Evolutionary conservation across 2,888 invertebrate genomes (phyloP), one percentile per base, ranked within the genome.

Genomic region (Lasioglossum villosulum): DNA sequence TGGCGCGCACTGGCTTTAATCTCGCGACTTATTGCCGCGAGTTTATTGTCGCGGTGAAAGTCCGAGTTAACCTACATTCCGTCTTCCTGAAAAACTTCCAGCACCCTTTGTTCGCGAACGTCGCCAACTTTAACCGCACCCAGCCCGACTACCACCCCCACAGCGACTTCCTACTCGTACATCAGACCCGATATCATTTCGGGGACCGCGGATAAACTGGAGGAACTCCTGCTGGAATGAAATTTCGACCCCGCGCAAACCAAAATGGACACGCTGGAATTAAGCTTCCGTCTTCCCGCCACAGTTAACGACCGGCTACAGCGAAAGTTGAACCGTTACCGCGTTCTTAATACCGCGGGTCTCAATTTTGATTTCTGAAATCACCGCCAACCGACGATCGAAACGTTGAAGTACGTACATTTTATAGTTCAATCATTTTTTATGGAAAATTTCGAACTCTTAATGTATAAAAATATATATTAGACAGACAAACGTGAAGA

Each of bases 41-140:
- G 80, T 89, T 90, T 89, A 90, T 90, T 86, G 79, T 87, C 86
- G 74, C 42, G 73, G 79, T 52, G 72, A 85, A 87, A 81, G 81
- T 87, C 84, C 56, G 73, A 86, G 79, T 84, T 86, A 86, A 87
- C 87, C 83, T 73, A 76, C 82, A 77, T 80, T 77, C 79, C 78
- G 76, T 82, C 76, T 45, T 76, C 19, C 72, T 77, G 84, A 82
- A 84, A 86, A 83, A 89, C 63, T 82, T 88, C 63, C 79, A 66
- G 78, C 71, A 23, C 72, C 42, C 78, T 48, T 70, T 73, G 74
- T 83, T 48, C 80, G 68, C 16, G 19, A 6, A 37, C 63, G 72
- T 39, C 48, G 59, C 45, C 73, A 52, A 52, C 39, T 19, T 63
- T 37, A 39, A 52, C 37, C 56, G 56, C 59, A 14, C 37, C 23